phyloP scores from a whole-genome alignment of 2,888 invertebrate genomes.

The Netelia virgata region DNA sequence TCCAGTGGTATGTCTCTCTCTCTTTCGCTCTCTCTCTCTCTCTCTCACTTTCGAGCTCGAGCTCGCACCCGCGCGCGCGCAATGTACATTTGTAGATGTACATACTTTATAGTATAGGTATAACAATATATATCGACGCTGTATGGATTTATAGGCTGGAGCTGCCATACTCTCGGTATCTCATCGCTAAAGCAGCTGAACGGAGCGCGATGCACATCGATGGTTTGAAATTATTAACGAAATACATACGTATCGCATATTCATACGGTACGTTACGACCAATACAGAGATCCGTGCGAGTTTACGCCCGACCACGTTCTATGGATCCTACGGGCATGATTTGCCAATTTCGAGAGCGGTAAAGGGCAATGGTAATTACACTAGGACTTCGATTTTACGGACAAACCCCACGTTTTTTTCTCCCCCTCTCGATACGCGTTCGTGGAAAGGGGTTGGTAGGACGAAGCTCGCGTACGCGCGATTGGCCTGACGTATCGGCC shows the following conservation, averaged over 20 bases:
- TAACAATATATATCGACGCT: conserved; percentile 51
- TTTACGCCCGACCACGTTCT: background rate
- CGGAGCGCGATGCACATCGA: conserved; percentile 19
- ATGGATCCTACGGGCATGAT: conserved; percentile 43
- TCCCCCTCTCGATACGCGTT: too few species aligned
- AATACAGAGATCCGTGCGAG: background rate
- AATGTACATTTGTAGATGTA: conserved; percentile 10
- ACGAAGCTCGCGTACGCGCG: too few species aligned
- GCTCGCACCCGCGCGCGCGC: too few species aligned
- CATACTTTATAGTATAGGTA: conserved; percentile 16
- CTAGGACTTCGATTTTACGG: conserved; percentile 16
- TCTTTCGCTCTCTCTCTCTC: conserved; percentile 13
- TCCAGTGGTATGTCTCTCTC: conserved; percentile 33
- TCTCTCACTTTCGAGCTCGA: conserved; percentile 23
- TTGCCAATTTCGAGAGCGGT: background rate
- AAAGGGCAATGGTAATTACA: conserved; percentile 54
- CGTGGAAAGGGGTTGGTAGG: too few species aligned
- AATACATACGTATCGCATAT: conserved; percentile 44
- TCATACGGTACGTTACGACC: conserved; percentile 4
- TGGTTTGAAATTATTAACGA: conserved; percentile 57
- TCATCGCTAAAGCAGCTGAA: conserved; percentile 46
- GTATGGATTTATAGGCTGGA: conserved; percentile 55
- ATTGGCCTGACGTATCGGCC: too few species aligned
- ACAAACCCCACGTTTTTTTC: too few species aligned
- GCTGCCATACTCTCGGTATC: conserved; percentile 45